Evolutionary conservation across 35 echinoderm and acorn worm genomes (phyloP).

Genomic region (Strongylocentrotus purpuratus): DNA sequence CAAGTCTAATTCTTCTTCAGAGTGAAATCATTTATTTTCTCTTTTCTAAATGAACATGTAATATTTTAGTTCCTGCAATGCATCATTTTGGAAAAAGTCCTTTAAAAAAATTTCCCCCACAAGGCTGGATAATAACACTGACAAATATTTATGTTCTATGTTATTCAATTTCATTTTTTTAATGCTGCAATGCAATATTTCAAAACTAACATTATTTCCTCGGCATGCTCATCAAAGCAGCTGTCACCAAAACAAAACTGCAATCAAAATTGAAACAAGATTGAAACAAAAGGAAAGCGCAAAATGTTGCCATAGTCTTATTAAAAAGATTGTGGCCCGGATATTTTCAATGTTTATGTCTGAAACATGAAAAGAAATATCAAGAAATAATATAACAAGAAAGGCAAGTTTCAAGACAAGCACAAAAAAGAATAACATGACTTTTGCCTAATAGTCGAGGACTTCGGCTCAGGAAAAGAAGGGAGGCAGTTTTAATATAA

Average conservation of each 20-base stretch:
- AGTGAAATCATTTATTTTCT: too few relatives aligned
- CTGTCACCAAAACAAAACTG: background rate
- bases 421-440: background rate
- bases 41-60: too few relatives aligned
- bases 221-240: background rate
- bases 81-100: too few relatives aligned
- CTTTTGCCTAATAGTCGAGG: background rate
- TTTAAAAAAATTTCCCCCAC: too few relatives aligned
- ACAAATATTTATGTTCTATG: too few relatives aligned
- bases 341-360: background rate
- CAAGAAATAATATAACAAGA: background rate
- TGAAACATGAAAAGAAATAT: background rate
- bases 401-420: background rate
- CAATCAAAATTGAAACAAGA: background rate
- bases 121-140: too few relatives aligned
- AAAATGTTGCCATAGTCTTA: background rate
- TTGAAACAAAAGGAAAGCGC: background rate
- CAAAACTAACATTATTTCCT: background rate
- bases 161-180: too few relatives aligned
- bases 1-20: too few relatives aligned
- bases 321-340: background rate
- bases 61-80: too few relatives aligned
- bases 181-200: background rate
- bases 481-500: constrained; percentile 12
- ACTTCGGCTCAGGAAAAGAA: background rate